Evolutionary conservation across 64 coral and sea anemone species (phyloP).

Genomic region (Montipora capricornis): DNA sequence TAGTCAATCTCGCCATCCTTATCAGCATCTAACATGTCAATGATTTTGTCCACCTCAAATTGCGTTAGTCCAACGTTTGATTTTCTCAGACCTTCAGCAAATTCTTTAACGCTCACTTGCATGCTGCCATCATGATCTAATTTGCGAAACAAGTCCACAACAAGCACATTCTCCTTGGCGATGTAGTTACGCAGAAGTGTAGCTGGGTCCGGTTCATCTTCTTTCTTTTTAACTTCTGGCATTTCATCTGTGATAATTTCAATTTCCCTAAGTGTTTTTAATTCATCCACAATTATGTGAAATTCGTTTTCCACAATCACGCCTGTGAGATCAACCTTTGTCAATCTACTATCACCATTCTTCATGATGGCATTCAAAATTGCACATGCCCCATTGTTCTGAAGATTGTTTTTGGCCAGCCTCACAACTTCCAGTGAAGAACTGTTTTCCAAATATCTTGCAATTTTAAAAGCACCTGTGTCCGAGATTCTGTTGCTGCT

Average conservation of each 20-base stretch:
- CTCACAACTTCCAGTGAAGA: conserved; percentile 71
- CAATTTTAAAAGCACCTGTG: conserved; percentile 40
- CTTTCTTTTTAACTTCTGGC: conserved; percentile 43
- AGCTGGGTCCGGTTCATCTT: conserved; percentile 77
- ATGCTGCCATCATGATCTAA: conserved; percentile 90
- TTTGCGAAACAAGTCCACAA: conserved; percentile 82
- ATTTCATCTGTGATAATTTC: conserved; percentile 68
- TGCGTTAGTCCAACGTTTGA: conserved; percentile 87
- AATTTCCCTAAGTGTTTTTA: conserved; percentile 58
- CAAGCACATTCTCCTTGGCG: conserved; percentile 79
- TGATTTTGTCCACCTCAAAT: conserved; percentile 86
- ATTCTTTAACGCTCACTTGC: conserved; percentile 93
- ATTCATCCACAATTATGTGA: conserved; percentile 53
- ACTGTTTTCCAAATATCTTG: conserved; percentile 59
- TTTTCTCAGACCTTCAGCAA: conserved; percentile 84
- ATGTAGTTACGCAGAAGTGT: conserved; percentile 87
- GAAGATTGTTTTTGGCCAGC: conserved; percentile 79
- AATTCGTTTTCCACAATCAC: conserved; percentile 72
- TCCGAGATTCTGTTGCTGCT: conserved; percentile 85
- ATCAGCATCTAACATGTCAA: conserved; percentile 82
- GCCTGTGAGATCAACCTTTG: conserved; percentile 77
- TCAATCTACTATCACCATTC: conserved; percentile 68
- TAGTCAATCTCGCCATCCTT: conserved; percentile 93
- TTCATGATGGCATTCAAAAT: conserved; percentile 66
- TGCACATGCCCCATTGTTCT: conserved; percentile 80